These are phyloP conservation scores for Mylabris sibirica DNA, from an alignment of 2,888 invertebrate species.

Conservation along the genomic window DNA sequence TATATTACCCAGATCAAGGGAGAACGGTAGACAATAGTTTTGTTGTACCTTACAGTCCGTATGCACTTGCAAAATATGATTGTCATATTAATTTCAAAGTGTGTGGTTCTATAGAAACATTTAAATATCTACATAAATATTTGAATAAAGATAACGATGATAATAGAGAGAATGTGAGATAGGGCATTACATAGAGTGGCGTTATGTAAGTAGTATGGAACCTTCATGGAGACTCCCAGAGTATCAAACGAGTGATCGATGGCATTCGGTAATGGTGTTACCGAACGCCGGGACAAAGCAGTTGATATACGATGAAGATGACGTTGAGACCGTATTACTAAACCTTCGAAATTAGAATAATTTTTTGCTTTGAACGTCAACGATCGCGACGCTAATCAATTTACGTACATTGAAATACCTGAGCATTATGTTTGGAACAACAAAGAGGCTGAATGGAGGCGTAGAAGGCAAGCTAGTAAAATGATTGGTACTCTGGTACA, in stretches of 20 bases:
- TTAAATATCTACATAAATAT: constrained; percentile 44
- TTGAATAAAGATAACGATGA: neutral
- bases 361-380: constrained; percentile 44
- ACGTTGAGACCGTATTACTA: constrained; percentile 18
- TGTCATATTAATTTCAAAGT: constrained; percentile 49
- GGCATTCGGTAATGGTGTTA: constrained; percentile 49
- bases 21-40: constrained; percentile 45
- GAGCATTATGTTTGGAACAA: constrained; percentile 28
- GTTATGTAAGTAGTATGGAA: too few relatives aligned
- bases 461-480: constrained; percentile 12
- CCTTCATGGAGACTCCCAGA: too few relatives aligned
- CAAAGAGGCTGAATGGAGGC: constrained; percentile 9
- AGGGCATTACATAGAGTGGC: too few relatives aligned
- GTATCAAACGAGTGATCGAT: constrained; percentile 37
- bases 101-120: constrained; percentile 43
- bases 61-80: constrained; percentile 40
- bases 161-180: too few relatives aligned
- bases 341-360: constrained; percentile 40
- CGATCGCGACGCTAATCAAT: constrained; percentile 34
- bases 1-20: neutral
- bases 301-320: constrained; percentile 21
- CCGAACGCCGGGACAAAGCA: constrained; percentile 47
- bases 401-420: constrained; percentile 43
- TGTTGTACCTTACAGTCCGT: constrained; percentile 49
- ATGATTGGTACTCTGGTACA: constrained; percentile 22